Percentiles rank a stretch among this genome's conserved stretches.
Conservation (phyloP, 2,797 vertebrate genomes). For the Tarsius wallacei region DNA sequence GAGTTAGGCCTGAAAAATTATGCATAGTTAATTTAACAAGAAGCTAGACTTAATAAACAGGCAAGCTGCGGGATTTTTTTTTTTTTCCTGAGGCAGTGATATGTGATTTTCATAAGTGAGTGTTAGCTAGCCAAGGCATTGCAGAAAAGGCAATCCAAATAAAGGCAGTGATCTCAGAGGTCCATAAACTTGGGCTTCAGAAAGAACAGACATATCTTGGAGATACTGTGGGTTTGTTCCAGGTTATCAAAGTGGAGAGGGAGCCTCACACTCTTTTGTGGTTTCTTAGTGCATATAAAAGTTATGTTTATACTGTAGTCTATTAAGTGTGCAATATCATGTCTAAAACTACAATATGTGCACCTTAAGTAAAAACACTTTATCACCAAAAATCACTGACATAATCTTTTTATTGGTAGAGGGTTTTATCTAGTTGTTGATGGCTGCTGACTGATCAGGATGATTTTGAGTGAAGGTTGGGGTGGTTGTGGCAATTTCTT, state of each 20-base stretch:
- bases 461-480: neutral
- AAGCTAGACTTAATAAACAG: neutral
- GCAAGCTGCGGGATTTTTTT: neutral
- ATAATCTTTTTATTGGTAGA: neutral
- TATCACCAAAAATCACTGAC: neutral
- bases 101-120: neutral
- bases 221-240: neutral
- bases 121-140: neutral
- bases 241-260: neutral
- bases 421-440: neutral
- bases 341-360: neutral
- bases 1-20: neutral
- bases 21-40: neutral
- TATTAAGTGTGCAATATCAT: neutral
- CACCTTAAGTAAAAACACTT: neutral
- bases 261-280: neutral
- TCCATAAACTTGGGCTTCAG: neutral
- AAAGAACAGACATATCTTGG: neutral
- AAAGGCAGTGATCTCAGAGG: neutral
- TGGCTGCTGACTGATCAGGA: neutral
- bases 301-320: neutral
- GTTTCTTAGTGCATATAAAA: neutral
- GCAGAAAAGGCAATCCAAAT: neutral
- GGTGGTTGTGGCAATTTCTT: neutral
- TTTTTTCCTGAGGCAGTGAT: neutral